Base-by-base conservation (phyloP, 2,797 vertebrate genomes). In the Mus minutoides region DNA sequence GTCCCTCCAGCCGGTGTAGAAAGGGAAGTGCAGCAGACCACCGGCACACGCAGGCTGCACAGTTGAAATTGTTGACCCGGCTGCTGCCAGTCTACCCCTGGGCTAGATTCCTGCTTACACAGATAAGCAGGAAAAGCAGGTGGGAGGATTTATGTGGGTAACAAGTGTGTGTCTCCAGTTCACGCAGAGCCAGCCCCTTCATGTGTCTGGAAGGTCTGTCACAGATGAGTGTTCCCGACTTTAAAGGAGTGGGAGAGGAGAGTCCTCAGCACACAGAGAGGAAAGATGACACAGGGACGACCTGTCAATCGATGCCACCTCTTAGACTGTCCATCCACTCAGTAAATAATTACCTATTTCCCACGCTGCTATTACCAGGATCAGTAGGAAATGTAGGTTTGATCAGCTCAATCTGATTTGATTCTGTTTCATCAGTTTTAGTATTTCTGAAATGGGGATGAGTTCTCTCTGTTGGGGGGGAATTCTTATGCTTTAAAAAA, bases 391-490 rank as follows among this genome's bases (percentile, higher is more conserved):
- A 56, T 69, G n/a, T 49, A 37, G n/a, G 87, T 60, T 62, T 54
- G 37, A 16, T 56, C 79, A 94, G n/a, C 56, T 73, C 26, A 43
- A 3, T 37, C 82, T 93, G 75, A 76, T 78, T 86, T 85, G 76
- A 77, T 49, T 67, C 73, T 40, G 2, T 91, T 62, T 88, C 40
- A 7, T 89, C 77, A 52, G 67, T 93, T 62, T 75, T 91, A 29
- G 62, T 34, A 62, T 49, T 91, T 83, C 52, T 92, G 60, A 82
- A 96, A 85, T 37, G 54, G 46, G 58, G 37, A 4, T 46, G 22
- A 83, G 26, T 40, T 24, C 56, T 40, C n/a, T 40, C 4, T 56
- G 37, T 88, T 67, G 60, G 58, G 34, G 34, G 54, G 6, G 31
- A 26, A n/a, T 77, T 60, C 90, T 34, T 60, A 40, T 43, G 37